Evolutionary conservation across 2,113 vertebrate genomes (phyloP).

Genomic region (Ardeotis arabs): DNA sequence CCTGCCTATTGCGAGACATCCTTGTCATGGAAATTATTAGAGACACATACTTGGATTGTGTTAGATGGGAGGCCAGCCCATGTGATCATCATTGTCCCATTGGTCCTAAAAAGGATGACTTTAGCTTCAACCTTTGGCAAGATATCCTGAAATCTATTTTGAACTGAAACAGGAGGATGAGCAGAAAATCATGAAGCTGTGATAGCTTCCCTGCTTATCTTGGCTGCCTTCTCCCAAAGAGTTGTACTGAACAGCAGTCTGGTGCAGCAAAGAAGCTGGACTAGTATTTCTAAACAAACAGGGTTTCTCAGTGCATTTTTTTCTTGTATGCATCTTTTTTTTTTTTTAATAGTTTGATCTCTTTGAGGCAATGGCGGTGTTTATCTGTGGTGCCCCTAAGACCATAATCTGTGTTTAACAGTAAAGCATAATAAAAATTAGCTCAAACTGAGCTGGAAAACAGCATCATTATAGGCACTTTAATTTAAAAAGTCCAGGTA

Average conservation of each 20-base stretch:
- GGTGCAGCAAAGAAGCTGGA: neutral
- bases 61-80: neutral
- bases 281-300: slow-evolving; percentile 1
- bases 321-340: neutral
- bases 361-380: neutral
- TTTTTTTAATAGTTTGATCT: neutral
- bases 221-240: neutral
- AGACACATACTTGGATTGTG: rapidly evolving
- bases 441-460: neutral
- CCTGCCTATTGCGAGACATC: neutral
- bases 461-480: neutral
- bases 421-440: neutral
- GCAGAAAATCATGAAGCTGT: neutral
- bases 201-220: neutral
- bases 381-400: neutral
- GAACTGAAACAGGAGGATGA: slow-evolving; percentile 11
- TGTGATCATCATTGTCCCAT: neutral
- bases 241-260: neutral
- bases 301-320: neutral
- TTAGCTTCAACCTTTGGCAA: slow-evolving; percentile 26
- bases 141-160: slow-evolving; percentile 7
- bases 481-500: neutral
- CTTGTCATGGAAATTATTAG: neutral
- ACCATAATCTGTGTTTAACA: neutral
- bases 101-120: neutral